Evolutionary conservation across 2,797 vertebrate genomes (phyloP).

Genomic region (Tragopan temminckii): DNA sequence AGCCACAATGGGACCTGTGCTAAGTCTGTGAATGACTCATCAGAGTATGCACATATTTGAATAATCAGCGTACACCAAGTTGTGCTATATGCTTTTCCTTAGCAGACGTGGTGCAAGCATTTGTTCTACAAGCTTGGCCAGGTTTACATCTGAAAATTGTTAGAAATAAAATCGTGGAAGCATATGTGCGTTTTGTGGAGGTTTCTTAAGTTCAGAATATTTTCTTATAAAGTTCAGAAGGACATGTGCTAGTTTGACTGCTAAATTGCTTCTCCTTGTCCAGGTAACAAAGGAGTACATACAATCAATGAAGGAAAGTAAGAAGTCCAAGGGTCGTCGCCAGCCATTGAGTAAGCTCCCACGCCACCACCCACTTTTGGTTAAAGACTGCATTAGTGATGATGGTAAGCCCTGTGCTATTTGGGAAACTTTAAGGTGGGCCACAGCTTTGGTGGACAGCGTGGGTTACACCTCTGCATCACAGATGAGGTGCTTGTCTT

Average conservation of each 20-base stretch:
- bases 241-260: accelerated
- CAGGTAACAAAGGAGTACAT: conserved; percentile 86
- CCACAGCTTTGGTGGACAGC: background rate
- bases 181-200: background rate
- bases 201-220: background rate
- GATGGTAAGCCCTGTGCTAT: conserved; percentile 83
- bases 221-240: background rate
- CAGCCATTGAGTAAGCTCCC: conserved; percentile 91
- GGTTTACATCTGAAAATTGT: background rate
- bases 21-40: background rate
- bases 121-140: background rate
- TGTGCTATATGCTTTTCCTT: background rate
- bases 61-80: background rate
- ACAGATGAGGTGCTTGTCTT: background rate
- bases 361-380: conserved; percentile 90
- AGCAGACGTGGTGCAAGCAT: background rate
- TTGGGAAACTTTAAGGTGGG: background rate
- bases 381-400: conserved; percentile 91
- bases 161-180: background rate
- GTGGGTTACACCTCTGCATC: background rate
- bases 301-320: conserved; percentile 84
- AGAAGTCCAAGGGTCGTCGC: conserved; percentile 89
- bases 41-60: background rate
- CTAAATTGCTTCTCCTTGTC: conserved; percentile 37
- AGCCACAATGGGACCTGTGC: background rate